Conservation (phyloP, 2,797 vertebrate genomes). For the Phrynocephalus forsythii region DNA sequence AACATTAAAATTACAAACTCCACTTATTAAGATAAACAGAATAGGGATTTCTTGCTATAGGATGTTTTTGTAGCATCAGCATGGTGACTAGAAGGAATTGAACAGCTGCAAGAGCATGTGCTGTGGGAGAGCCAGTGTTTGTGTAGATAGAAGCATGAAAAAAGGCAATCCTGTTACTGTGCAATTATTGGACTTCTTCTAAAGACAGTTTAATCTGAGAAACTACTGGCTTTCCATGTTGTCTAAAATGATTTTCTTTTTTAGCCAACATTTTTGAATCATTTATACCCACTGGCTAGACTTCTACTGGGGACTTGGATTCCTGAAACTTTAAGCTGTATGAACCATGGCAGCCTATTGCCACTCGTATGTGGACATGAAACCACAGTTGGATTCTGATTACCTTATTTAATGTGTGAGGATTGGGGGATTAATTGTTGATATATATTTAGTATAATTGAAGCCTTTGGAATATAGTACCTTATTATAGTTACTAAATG, state of each 20-base stretch:
- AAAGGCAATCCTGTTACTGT: neutral
- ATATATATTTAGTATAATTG: neutral
- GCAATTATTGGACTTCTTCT: neutral
- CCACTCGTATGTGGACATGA: too few species aligned
- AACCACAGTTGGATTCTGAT: too few species aligned
- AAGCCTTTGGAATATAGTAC: neutral
- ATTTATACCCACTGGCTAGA: neutral
- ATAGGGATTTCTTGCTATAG: neutral
- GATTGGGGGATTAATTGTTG: neutral
- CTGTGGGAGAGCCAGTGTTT: neutral
- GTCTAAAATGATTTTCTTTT: neutral
- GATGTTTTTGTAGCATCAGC: neutral
- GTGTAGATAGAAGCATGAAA: neutral
- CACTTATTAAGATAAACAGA: neutral
- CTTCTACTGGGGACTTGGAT: too few species aligned
- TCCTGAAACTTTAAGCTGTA: neutral
- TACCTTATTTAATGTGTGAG: neutral
- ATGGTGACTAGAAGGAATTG: neutral
- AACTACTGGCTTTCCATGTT: neutral
- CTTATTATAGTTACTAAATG: neutral
- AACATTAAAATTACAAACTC: neutral
- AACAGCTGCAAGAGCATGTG: neutral
- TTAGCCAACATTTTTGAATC: neutral
- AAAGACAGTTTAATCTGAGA: constrained; percentile 17
- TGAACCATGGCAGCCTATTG: too few species aligned